Conservation (phyloP, 2,888 invertebrate species). For the Caenorhabditis uteleia region DNA sequence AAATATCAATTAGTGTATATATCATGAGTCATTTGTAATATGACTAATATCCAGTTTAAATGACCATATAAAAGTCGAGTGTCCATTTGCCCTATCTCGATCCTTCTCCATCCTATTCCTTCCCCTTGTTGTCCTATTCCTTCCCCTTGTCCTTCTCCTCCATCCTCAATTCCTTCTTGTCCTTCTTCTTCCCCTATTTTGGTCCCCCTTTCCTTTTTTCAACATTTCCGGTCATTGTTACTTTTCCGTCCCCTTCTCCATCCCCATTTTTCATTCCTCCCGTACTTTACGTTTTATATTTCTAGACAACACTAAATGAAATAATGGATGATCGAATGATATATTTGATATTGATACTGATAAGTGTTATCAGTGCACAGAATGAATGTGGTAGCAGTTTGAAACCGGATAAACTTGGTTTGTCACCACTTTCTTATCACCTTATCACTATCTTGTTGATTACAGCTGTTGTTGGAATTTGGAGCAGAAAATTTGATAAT, state of each 20-base stretch:
- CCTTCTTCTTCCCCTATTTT: no score
- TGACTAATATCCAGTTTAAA: no score
- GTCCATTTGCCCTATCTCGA: no score
- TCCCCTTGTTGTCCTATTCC: no score
- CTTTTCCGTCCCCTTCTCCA: neutral
- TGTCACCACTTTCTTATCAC: conserved; percentile 3
- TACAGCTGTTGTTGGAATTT: conserved; percentile 33
- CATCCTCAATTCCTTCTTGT: no score
- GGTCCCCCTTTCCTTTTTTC: conserved; percentile 1
- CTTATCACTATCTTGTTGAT: neutral
- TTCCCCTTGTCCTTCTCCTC: no score
- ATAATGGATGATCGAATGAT: conserved; percentile 7
- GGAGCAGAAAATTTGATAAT: conserved; percentile 30
- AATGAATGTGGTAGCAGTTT: conserved; percentile 14
- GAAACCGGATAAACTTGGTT: conserved; percentile 32
- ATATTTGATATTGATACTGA: neutral
- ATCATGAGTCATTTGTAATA: no score
- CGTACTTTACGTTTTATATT: conserved; percentile 18
- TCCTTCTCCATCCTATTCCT: no score
- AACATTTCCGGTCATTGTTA: neutral
- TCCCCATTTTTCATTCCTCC: conserved; percentile 10
- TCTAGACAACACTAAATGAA: conserved; percentile 6
- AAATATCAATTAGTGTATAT: no score
- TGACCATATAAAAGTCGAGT: no score
- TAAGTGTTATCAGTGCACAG: neutral